Percentiles rank a stretch among this genome's conserved stretches.
Conservation (phyloP, 2,888 invertebrate genomes). For the Petrophora chlorosata region DNA sequence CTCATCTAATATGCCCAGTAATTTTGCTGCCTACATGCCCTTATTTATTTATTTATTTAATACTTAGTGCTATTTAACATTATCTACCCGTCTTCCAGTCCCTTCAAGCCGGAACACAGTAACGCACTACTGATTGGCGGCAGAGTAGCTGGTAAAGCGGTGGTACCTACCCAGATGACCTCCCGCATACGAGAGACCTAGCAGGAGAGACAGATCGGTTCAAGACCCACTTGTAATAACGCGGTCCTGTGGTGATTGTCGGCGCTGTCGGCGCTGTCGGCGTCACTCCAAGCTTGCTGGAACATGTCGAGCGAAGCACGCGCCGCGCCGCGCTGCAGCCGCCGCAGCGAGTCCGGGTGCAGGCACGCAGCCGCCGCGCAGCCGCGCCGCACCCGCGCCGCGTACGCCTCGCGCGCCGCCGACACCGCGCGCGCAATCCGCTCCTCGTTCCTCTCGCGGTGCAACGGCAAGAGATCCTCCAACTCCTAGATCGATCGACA, state of each 20-base stretch:
- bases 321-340: constrained; percentile 1
- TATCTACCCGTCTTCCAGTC: no score
- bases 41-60: no score
- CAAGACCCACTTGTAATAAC: constrained; percentile 11
- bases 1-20: no score
- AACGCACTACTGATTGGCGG: no score
- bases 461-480: constrained; percentile 15
- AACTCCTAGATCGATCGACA: constrained; percentile 15
- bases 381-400: not conserved
- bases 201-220: no score
- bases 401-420: constrained; percentile 7
- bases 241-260: constrained; percentile 5
- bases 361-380: constrained; percentile 25
- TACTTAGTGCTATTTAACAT: no score
- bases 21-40: no score
- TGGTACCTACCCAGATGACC: no score
- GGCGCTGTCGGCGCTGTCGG: not conserved
- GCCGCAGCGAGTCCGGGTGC: constrained; percentile 16
- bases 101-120: no score
- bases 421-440: constrained; percentile 10
- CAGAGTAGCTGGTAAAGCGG: no score
- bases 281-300: not conserved
- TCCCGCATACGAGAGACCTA: no score
- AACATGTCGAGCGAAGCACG: not conserved
- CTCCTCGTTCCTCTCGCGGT: constrained; percentile 22